phyloP scores from a whole-genome alignment of 2,888 invertebrate species.

The Euproctis similis region DNA sequence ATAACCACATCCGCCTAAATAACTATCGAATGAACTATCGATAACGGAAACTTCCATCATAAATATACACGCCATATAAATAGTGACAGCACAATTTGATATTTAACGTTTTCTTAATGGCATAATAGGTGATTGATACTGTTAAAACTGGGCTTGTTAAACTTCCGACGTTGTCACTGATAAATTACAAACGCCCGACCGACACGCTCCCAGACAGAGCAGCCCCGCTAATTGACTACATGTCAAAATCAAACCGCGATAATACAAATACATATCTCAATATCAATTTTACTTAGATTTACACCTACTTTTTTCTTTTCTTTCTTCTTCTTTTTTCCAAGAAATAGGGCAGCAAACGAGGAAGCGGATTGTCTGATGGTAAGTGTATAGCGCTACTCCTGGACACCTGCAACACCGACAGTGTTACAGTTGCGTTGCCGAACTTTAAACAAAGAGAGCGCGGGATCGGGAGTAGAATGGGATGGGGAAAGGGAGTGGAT shows the following conservation, averaged over 20 bases:
- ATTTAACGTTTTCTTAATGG: conserved; percentile 35
- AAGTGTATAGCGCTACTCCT: too few relatives aligned
- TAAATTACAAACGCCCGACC: conserved; percentile 61
- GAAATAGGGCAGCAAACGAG: too few relatives aligned
- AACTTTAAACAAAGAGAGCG: too few relatives aligned
- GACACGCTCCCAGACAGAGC: conserved; percentile 33
- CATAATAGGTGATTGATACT: conserved; percentile 33
- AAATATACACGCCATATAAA: conserved; percentile 25
- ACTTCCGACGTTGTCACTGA: conserved; percentile 70
- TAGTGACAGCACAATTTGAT: conserved; percentile 25
- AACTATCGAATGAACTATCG: conserved; percentile 22
- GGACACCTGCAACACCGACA: too few relatives aligned
- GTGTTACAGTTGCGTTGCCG: too few relatives aligned
- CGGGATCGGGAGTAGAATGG: too few relatives aligned
- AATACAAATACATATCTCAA: conserved; percentile 53
- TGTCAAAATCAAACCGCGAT: conserved; percentile 63
- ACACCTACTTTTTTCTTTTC: conserved; percentile 9
- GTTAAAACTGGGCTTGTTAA: conserved; percentile 52
- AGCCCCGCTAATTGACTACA: conserved; percentile 65
- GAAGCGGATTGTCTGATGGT: too few relatives aligned
- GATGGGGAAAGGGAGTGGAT: too few relatives aligned
- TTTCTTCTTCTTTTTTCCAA: too few relatives aligned
- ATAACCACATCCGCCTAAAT: too few relatives aligned
- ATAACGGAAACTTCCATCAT: conserved; percentile 21
- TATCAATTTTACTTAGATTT: conserved; percentile 36